Evolutionary conservation across 2,797 vertebrate species (phyloP), one percentile per base, ranked within the genome.

Genomic region (Catamblyrhynchus diadema): DNA sequence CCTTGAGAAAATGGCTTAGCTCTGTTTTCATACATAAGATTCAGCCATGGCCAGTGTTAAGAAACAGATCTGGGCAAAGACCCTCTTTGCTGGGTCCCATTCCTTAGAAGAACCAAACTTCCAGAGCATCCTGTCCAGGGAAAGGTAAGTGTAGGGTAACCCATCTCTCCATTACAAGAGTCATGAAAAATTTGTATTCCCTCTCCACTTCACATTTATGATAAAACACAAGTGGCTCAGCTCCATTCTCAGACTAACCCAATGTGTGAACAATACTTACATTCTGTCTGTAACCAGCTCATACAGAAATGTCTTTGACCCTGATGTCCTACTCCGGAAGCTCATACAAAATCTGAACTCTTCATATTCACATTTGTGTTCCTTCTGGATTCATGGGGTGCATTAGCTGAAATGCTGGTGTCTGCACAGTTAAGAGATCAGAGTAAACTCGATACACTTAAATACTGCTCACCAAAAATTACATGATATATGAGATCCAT

Each of bases 361-460:
- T 78, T 54, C 35, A 20, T 47, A 16, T 32, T 56, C 39, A 32
- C 32, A n/a, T 64, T 18, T 70, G 59, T 75, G 44, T 18, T 84
- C 33, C 23, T 62, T 88, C 75, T 69, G 50, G 44, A 80, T 65
- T 74, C 22, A 7, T 21, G 30, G 30, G 24, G 19, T 64, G 9
- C 67, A 45, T 82, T 51, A 39, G 14, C 41, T 70, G 65, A 92
- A 85, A 73, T 56, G 17, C 47, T 88, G 32, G 6, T 84, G 66
- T 87, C 75, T 59, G 54, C 81, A 67, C 6, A 88, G 64, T n/a
- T 73, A 66, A 78, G 41, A 95, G 56, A 90, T 93, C 64, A 85
- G 56, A 93, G 51, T 45, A 92, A 88, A 81, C 53, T 62, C 28
- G 39, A 88, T 88, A 86, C 12, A 8, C 27, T 66, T 87, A 86